Base-by-base conservation (phyloP, 2,888 invertebrate species). In the Lasius fuliginosus region DNA sequence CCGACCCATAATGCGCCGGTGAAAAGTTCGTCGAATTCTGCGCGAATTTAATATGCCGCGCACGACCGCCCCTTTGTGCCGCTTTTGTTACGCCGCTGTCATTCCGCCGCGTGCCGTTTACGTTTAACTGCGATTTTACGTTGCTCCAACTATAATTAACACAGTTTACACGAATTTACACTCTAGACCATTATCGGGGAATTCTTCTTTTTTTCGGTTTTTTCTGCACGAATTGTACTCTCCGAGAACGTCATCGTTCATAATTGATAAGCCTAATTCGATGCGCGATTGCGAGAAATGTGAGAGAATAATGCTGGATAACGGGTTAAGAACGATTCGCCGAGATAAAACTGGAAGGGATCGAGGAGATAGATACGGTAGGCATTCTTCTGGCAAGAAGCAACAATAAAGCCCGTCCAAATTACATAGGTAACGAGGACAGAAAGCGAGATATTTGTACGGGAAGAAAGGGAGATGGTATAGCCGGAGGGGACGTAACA, bases 41-140 rank as follows among this genome's bases (percentile, higher is more conserved):
- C 90, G 90, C 90, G 92, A 94, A 94, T 94, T 94, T 95, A 94
- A 94, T 94, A 95, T 94, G 93, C 93, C 92, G 90, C 90, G 90
- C 93, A 91, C 94, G 93, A 82, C 46, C 83, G 64, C 83, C 89
- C 53, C 84, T 86, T 84, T 85, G 75, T 81, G 30, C 64, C 65
- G 74, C 40, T 65, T 56, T 73, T 73, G 83, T 74, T 76, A 67
- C 58, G n/a, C 53, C 74, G 69, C 68, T 79, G 75, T 79, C 82
- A 58, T 75, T 68, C 33, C 65, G 40, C n/a, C 60, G 36, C 71
- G 74, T 56, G 58, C n/a, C 46, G 27, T 46, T 36, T 58, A 71
- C 36, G 42, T 81, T 81, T 81, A 81, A 71, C 46, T 60, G 56
- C 40, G 58, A 81, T 73, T 81, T 81, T 60, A 73, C 71, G 33